These are phyloP conservation scores for Scrobipalpa atriplicella DNA, from an alignment of 2,888 invertebrate species.

Conservation along the genomic window DNA sequence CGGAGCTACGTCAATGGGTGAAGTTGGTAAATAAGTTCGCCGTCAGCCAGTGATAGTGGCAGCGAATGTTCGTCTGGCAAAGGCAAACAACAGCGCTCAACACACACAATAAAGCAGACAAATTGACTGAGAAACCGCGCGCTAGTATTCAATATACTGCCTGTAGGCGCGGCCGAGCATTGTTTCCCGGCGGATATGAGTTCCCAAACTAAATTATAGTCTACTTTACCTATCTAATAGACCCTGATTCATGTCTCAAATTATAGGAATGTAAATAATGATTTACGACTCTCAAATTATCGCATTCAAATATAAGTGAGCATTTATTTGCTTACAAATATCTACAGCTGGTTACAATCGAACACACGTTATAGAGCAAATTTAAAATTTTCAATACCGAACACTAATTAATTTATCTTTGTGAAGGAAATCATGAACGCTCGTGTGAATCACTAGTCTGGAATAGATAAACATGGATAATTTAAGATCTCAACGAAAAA, in stretches of 20 bases:
- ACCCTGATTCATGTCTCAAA: constrained; percentile 25
- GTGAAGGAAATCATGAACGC: neutral
- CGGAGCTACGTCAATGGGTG: constrained; percentile 34
- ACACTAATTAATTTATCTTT: constrained; percentile 3
- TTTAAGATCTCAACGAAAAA: constrained; percentile 19
- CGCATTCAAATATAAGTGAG: neutral
- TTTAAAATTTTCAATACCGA: neutral
- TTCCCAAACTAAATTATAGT: constrained; percentile 47
- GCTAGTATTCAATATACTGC: constrained; percentile 63
- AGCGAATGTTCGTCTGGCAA: constrained; percentile 44
- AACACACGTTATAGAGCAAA: neutral
- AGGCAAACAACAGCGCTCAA: constrained; percentile 53
- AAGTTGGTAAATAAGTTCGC: constrained; percentile 48
- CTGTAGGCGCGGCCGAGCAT: constrained; percentile 61
- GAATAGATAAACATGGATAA: constrained; percentile 18
- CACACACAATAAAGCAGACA: constrained; percentile 73
- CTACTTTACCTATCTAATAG: constrained; percentile 40
- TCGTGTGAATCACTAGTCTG: constrained; percentile 9
- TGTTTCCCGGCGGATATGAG: constrained; percentile 64
- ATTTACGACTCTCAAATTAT: neutral
- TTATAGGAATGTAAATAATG: neutral
- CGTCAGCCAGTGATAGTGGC: constrained; percentile 45
- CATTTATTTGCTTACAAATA: neutral
- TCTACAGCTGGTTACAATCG: neutral
- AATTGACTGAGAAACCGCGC: constrained; percentile 71